A percentile compares a stretch with the other conserved stretches of the same genome.
Evolutionary conservation across 2,113 vertebrate genomes (phyloP).

Genomic region (Formicarius rufipectus): DNA sequence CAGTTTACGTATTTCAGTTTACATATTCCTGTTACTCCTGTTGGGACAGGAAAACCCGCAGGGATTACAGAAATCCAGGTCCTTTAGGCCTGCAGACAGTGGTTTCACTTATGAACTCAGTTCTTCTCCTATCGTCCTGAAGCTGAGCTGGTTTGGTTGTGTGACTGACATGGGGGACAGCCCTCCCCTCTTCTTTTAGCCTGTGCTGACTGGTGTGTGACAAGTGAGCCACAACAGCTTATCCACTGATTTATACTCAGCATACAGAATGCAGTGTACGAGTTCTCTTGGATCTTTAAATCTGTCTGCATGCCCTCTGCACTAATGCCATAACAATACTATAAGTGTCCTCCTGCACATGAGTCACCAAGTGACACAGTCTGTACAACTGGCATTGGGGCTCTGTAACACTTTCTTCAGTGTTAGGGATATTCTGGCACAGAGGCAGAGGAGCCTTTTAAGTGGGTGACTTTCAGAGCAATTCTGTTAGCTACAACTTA

Average conservation of each 20-base stretch:
- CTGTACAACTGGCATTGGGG: neutral
- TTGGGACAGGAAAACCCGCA: neutral
- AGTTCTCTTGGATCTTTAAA: neutral
- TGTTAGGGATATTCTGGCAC: neutral
- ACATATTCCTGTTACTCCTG: no score
- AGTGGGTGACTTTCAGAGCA: neutral
- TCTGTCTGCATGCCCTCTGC: neutral
- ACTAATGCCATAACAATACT: rapidly evolving
- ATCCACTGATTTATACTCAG: neutral
- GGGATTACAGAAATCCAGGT: neutral
- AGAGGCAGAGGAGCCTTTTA: neutral
- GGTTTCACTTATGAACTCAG: rapidly evolving
- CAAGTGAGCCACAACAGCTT: neutral
- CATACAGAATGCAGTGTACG: neutral
- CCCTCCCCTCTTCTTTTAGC: neutral
- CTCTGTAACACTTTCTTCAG: neutral
- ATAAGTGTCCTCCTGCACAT: neutral
- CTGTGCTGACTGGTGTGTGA: neutral
- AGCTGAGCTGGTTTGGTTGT: neutral
- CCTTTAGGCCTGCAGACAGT: neutral
- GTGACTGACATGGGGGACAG: rapidly evolving
- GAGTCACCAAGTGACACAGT: neutral
- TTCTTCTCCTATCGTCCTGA: neutral
- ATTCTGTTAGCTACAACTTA: neutral
- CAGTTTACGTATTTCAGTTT: neutral